Evolutionary conservation across 2,797 vertebrate genomes (phyloP).

Genomic region (Molothrus aeneus): DNA sequence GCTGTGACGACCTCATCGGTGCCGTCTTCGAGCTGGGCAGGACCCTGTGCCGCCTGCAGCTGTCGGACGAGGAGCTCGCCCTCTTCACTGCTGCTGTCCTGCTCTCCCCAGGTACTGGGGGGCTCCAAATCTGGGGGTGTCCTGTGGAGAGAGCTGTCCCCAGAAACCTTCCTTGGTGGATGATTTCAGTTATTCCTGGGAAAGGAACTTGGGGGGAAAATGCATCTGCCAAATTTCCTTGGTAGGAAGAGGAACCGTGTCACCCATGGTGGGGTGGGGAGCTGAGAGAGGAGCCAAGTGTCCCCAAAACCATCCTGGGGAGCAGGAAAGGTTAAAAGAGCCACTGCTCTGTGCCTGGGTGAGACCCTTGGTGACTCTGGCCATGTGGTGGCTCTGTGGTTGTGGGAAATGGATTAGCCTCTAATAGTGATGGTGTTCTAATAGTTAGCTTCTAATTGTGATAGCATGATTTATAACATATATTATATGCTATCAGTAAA

Average conservation of each 20-base stretch:
- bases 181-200: not conserved
- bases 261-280: too few relatives aligned
- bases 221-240: not conserved
- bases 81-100: constrained; percentile 88
- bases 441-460: not conserved
- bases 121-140: rapidly evolving
- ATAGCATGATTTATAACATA: not conserved
- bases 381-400: rapidly evolving
- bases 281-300: not conserved
- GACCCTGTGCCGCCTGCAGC: constrained; percentile 85
- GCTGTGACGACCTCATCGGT: constrained; percentile 88
- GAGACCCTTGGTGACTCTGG: not conserved
- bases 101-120: constrained; percentile 85
- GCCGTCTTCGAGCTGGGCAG: constrained; percentile 87
- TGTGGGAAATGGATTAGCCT: not conserved
- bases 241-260: rapidly evolving
- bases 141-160: not conserved
- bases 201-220: not conserved
- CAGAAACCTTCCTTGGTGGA: not conserved
- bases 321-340: not conserved
- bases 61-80: constrained; percentile 89
- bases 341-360: rapidly evolving
- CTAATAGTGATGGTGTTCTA: not conserved
- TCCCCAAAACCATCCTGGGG: not conserved
- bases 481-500: not conserved